Base-by-base conservation (phyloP, 2,888 invertebrate species). In the Ctenicera cuprea region DNA sequence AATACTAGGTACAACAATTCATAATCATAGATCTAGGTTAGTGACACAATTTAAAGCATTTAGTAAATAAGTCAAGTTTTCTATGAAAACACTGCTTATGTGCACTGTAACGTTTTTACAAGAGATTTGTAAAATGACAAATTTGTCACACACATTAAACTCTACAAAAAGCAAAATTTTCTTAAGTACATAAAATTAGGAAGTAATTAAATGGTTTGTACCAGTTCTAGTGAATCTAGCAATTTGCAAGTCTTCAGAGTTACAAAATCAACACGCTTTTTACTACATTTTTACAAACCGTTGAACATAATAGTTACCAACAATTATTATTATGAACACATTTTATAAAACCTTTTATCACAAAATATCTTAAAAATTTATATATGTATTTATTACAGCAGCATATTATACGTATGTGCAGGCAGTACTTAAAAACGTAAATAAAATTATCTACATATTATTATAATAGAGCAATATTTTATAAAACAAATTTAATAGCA, bases 331-430 rank as follows among this genome's bases (percentile, higher is more conserved):
- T 54, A 30, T 52, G 52, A 65, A 65, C 65, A 65, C 50, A 65
- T 52, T 65, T 65, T 41, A 38, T 22, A 52, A 65, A 65, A 52
- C 16, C 37, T 30, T 14, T 33, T 65, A 65, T 65, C 65, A 65
- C 65, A 65, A 41, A 50, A 52, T 65, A 52, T 22, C 52, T 52
- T 38, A 16, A 38, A 52, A 52, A 22, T 30, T 45, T 30, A 30
- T 26, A 11, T 50, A 20, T 16, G 22, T 41, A 41, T 45, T 45
- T 7, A 26, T 12, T 54, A 54, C 5, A 30, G 26, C 26, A 30
- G 20, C 7, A 8, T 18, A 54, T 54, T 14, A 38, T 59, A 59
- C 37, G 41, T 33, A 54, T 54, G 30, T 54, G 59, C 41, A 59
- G 59, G 41, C 59, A 59, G 41, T 59, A n/a, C n/a, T n/a, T n/a